phyloP scores from a whole-genome alignment of 2,888 invertebrate genomes.

The Lordiphosa fenestrarum region DNA sequence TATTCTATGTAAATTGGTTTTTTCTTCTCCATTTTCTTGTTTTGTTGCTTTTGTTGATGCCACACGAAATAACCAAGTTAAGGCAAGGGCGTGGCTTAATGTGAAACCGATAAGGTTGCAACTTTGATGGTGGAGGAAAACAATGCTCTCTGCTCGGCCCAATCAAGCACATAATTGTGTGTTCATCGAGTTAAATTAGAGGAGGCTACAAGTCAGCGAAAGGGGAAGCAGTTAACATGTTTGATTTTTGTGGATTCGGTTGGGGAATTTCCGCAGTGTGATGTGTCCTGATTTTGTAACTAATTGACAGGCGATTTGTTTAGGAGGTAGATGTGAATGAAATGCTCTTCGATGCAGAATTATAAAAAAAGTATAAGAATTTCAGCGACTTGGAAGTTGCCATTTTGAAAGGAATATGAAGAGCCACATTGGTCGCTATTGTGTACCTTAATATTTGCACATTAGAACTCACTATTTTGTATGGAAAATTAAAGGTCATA shows the following conservation, averaged over 20 bases:
- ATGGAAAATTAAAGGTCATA: no score
- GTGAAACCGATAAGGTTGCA: constrained; percentile 31
- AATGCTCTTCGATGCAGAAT: background rate
- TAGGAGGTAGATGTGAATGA: background rate
- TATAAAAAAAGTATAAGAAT: no score
- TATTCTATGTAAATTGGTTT: constrained; percentile 66
- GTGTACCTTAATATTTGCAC: no score
- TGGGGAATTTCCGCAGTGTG: constrained; percentile 2
- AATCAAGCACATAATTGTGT: constrained; percentile 56
- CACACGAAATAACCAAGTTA: background rate
- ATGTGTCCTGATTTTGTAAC: constrained; percentile 8
- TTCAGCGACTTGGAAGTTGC: no score
- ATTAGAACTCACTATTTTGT: no score
- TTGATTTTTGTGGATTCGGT: constrained; percentile 30
- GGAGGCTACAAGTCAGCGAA: constrained; percentile 21
- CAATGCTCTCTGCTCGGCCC: constrained; percentile 17
- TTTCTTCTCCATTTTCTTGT: no score
- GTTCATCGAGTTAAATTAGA: constrained; percentile 53
- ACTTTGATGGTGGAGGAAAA: constrained; percentile 35
- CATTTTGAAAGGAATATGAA: no score
- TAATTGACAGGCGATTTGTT: constrained; percentile 32
- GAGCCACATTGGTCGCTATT: no score
- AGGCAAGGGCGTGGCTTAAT: constrained; percentile 9
- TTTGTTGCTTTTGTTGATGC: constrained; percentile 30
- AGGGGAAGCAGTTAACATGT: constrained; percentile 20